Base-by-base conservation (phyloP, 1,140 invertebrate species). In the Sitobion miscanthi region DNA sequence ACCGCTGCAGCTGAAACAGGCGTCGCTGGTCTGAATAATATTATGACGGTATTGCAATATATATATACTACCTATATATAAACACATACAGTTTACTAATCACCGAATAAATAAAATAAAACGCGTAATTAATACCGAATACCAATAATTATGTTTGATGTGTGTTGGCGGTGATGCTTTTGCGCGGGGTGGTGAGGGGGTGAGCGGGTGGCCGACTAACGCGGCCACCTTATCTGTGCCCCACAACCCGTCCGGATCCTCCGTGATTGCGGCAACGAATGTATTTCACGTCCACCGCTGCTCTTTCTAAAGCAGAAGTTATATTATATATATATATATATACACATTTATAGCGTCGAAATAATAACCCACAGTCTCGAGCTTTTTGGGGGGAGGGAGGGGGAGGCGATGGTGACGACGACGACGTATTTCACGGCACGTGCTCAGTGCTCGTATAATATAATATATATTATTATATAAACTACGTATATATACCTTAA, bases 401-500 rank as follows among this genome's bases (percentile, higher is more conserved):
- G 23, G 38, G 21, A 21, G 21, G 7, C 42, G 6, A 9, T 21
- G 87, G 20, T 9, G 17, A 17, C 17, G 47, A 35, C 49, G 47
- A 54, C 87, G 49, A 49, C n/a, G 86, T 88, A 88, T 49, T 88
- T 52, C n/a, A 88, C 87, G 87, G 49, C 49, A 54, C 87, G 87
- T 87, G 85, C 85, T 87, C 42, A 25, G 25, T n/a, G 62, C 62
- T 69, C 30, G 62, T 69, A 69, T 69, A 69, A n/a, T 77, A n/a
- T 20, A 77, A 77, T 77, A 17, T 77, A 77, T 77, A n/a, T 77
- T 77, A n/a, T 77, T 17, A 69, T 69, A 69, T 69, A n/a, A 69
- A 62, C 8, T 14, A 69, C 14, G 17, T n/a, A 69, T n/a, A n/a
- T 30, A 30, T 62, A 62, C 57, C 57, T 62, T 25, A 62, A 62